phyloP scores from a whole-genome alignment of 2,888 invertebrate genomes.

The Yponomeuta sedellus region DNA sequence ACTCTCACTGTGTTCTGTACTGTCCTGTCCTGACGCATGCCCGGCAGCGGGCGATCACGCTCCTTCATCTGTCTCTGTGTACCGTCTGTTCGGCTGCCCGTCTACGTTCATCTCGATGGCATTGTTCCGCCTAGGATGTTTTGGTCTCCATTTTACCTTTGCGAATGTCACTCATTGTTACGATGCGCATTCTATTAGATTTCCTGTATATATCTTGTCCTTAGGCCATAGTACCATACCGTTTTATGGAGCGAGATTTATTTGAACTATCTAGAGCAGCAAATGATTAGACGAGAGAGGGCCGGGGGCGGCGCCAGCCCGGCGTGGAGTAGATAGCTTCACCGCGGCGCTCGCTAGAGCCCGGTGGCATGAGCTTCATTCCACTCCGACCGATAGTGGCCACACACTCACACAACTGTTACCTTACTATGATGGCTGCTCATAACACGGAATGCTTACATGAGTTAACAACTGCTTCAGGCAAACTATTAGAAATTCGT shows the following conservation, averaged over 20 bases:
- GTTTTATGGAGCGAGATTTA: conserved; percentile 20
- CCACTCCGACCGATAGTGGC: conserved; percentile 28
- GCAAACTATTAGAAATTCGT: conserved; percentile 71
- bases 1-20: conserved; percentile 64
- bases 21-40: conserved; percentile 75
- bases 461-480: conserved; percentile 63
- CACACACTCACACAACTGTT: conserved; percentile 44
- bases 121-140: conserved; percentile 65
- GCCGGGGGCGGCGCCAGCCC: conserved; percentile 27
- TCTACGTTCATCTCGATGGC: conserved; percentile 69
- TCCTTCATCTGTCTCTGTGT: conserved; percentile 75
- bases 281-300: conserved; percentile 10
- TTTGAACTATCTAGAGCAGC: conserved; percentile 32
- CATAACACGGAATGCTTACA: conserved; percentile 73
- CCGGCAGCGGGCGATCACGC: conserved; percentile 73
- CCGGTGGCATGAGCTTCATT: conserved; percentile 46
- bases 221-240: conserved; percentile 53
- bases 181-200: conserved; percentile 71
- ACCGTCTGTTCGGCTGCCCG: conserved; percentile 68
- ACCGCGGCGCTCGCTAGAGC: conserved; percentile 30
- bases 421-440: conserved; percentile 52
- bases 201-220: conserved; percentile 62
- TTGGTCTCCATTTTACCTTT: conserved; percentile 64
- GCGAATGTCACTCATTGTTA: conserved; percentile 70
- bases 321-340: conserved; percentile 25